Evolutionary conservation across 1,140 invertebrate species (phyloP), one percentile per base, ranked within the genome.

Genomic region (Hypothenemus hampei): DNA sequence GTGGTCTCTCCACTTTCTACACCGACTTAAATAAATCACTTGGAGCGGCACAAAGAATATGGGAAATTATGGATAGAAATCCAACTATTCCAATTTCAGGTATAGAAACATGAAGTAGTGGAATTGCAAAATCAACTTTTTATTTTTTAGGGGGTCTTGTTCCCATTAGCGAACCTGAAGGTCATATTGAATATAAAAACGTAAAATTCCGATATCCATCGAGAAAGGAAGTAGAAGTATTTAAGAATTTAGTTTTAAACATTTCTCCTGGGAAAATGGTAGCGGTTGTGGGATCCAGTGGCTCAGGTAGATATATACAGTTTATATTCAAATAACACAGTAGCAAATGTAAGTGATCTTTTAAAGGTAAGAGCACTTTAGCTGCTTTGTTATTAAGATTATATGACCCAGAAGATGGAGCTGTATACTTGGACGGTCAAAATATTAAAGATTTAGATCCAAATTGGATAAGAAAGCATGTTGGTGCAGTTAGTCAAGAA

Each of bases 11-110:
- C 19, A 86, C 83, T 59, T 97, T 97, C 70, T 98, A 96, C 67
- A 86, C 90, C 0, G 93, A 97, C 69, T 68, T 97, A 56, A 97
- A 96, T 74, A 89, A 89, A 72, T 93, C 91, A 0, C 72, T 98
- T 2, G 96, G 94, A 0, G 93, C 95, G 1, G 91, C 89, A 18
- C 79, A 83, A 1, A 78, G 94, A 41, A 72, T 98, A 8, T 97
- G 92, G 83, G 82, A 96, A 69, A 79, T 98, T 21, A 83, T 94
- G 29, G 91, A 97, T 70, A 79, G 89, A 31, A 63, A 81, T 59
- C 87, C 91, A 13, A 57, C 62, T 2, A 92, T 98, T 66, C 84
- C 85, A 20, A 72, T 83, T 37, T 55, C 75, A 58, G 81, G 80
- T 78, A 77, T 10, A 37, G 7, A 37, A 29, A 7, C 26, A 29